phyloP scores from a whole-genome alignment of 1,140 invertebrate genomes.

The Penaeus japonicus region DNA sequence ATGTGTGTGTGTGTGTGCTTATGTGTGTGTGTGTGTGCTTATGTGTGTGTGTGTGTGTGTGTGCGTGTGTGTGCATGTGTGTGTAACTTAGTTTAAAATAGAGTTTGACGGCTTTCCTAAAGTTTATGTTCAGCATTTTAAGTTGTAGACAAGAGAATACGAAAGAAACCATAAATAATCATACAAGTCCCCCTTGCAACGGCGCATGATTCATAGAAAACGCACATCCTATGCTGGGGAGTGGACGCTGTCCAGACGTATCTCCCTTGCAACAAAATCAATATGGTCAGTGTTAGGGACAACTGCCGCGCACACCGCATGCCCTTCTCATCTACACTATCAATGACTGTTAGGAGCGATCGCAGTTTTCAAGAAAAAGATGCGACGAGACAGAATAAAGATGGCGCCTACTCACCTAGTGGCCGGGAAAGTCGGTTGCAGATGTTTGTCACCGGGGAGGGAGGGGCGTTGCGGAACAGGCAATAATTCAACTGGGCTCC shows the following conservation, averaged over 20 bases:
- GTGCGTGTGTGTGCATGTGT: too few relatives aligned
- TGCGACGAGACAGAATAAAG: not conserved
- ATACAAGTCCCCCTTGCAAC: not conserved
- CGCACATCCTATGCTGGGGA: slow-evolving; percentile 14
- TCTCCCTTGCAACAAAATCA: slow-evolving; percentile 52
- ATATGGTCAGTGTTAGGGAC: slow-evolving; percentile 53
- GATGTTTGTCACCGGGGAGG: not conserved
- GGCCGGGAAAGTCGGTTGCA: not conserved
- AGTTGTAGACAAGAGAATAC: too few relatives aligned
- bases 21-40: too few relatives aligned
- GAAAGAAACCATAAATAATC: slow-evolving; percentile 14
- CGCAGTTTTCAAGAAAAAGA: not conserved
- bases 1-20: too few relatives aligned
- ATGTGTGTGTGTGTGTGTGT: too few relatives aligned
- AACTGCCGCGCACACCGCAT: slow-evolving; percentile 44
- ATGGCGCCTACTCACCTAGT: not conserved
- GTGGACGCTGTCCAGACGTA: slow-evolving; percentile 40
- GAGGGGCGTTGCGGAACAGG: slow-evolving; percentile 9
- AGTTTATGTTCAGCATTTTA: not conserved
- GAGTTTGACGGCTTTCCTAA: too few relatives aligned
- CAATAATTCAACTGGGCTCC: slow-evolving; percentile 46
- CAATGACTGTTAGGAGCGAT: not conserved
- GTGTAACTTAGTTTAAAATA: too few relatives aligned
- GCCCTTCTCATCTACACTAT: slow-evolving; percentile 10
- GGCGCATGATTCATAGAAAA: slow-evolving; percentile 40